A percentile compares a stretch with the other conserved stretches of the same genome.
phyloP scores from a whole-genome alignment of 2,113 vertebrate species.

The Antechinus stuartii region DNA sequence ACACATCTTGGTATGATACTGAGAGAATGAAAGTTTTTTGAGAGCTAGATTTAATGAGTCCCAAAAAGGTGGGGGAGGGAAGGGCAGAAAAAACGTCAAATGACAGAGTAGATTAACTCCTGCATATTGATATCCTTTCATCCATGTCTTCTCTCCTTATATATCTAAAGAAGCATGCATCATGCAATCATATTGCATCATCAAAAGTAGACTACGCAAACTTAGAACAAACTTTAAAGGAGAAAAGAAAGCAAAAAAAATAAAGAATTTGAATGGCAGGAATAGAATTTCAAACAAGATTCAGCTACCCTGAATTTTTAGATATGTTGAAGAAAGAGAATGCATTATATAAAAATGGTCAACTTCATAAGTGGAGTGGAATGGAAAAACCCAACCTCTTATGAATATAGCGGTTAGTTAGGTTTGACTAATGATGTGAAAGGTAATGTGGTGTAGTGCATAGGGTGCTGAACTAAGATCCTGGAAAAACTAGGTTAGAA shows the following conservation, averaged over 20 bases:
- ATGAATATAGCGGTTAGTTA: not conserved
- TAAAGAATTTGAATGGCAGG: constrained; percentile 5
- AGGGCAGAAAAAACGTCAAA: not conserved
- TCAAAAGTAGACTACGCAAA: not conserved
- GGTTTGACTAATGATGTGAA: not conserved
- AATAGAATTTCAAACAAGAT: constrained; percentile 24
- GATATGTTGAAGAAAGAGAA: not conserved
- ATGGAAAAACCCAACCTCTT: not conserved
- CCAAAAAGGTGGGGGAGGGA: not conserved
- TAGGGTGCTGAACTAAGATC: not conserved
- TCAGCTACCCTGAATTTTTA: constrained; percentile 35
- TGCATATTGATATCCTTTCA: constrained; percentile 1
- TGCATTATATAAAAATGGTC: not conserved
- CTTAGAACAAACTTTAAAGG: not conserved
- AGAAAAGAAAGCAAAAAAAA: not conserved
- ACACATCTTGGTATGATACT: not conserved
- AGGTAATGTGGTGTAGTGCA: not conserved
- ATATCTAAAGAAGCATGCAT: not conserved
- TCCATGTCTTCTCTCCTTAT: not conserved
- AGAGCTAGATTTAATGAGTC: not conserved
- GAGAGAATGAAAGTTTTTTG: not conserved
- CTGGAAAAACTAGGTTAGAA: not conserved
- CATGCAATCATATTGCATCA: not conserved
- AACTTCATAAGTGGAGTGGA: constrained; percentile 9
- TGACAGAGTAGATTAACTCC: constrained; percentile 5